Evolutionary conservation across 2,113 vertebrate genomes (phyloP), one percentile per base, ranked within the genome.

Genomic region (Aspidoscelis tigris): DNA sequence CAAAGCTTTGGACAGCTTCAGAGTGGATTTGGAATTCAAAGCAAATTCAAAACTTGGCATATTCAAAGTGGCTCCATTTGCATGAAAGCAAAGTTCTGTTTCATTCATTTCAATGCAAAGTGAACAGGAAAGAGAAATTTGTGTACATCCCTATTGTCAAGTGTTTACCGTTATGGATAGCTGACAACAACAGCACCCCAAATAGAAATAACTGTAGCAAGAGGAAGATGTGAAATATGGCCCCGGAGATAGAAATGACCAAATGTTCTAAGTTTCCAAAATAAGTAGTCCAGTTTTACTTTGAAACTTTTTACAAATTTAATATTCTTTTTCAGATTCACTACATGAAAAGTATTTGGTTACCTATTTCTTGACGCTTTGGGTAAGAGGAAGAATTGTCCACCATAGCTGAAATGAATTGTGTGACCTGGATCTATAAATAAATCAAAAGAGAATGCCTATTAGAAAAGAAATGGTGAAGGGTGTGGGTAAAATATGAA

Each of bases 211-310:
- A 33, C 33, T 33, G 33, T 33, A 33, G 33, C 33, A 33, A 33
- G 33, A 33, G 33, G 33, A 33, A 33, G 33, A 33, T 33, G 33
- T 33, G 33, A 33, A 33, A 33, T 16, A 18, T 26, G 2, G 21
- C 41, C 44, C 44, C 73, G 53, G 20, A 41, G 2, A 10, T 12
- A 69, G 7, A 53, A 76, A 69, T 3, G 43, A 33, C 43, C 47
- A 53, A 65, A 10, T 53, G n/a, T 39, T 65, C 16, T 41, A 21
- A 61, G 64, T 65, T 81, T 83, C 80, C 20, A 79, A 22, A 82
- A 84, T 80, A 89, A 85, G 81, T 58, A 90, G 80, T 80, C 87
- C 84, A 88, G 78, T 84, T 90, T 88, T 84, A 78, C 83, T 47
- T 82, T 74, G 78, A 33, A 64, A 3, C 2, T 89, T 91, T 93